These are phyloP conservation scores for Verasper variegatus DNA, from an alignment of 2,113 vertebrate genomes.

Conservation along the genomic window DNA sequence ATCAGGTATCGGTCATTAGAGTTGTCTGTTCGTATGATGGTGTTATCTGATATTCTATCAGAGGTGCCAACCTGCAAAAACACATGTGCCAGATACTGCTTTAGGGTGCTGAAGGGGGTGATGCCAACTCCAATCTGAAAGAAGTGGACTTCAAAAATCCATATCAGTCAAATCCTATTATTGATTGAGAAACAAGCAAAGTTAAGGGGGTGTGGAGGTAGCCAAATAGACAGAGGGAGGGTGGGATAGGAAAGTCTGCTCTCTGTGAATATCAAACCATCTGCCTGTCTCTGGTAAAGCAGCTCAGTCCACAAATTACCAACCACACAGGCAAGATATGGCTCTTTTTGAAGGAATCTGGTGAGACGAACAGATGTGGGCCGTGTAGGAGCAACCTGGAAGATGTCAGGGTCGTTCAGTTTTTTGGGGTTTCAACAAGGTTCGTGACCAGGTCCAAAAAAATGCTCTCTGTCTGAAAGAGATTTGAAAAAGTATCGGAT, in stretches of 20 bases:
- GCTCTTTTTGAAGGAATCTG: neutral
- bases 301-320: slow-evolving; percentile 12
- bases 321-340: slow-evolving; percentile 16
- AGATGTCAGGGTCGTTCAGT: too few relatives aligned
- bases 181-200: slow-evolving; percentile 50
- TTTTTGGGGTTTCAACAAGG: neutral
- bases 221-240: slow-evolving; percentile 63
- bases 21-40: neutral
- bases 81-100: neutral
- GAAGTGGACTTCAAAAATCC: slow-evolving; percentile 49
- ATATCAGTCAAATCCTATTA: slow-evolving; percentile 56
- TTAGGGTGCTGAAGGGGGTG: slow-evolving; percentile 1
- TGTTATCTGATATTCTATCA: neutral
- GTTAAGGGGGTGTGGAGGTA: slow-evolving; percentile 48
- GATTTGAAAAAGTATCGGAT: too few relatives aligned
- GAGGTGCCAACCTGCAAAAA: neutral
- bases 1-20: neutral
- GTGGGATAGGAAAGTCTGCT: slow-evolving; percentile 28
- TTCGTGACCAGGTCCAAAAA: too few relatives aligned
- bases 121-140: slow-evolving; percentile 34
- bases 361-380: slow-evolving; percentile 10
- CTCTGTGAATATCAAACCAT: slow-evolving; percentile 69
- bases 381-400: neutral
- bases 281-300: slow-evolving; percentile 54
- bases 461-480: too few relatives aligned